These are phyloP conservation scores for Erebia ligea DNA, from an alignment of 2,888 invertebrate genomes.

Conservation along the genomic window DNA sequence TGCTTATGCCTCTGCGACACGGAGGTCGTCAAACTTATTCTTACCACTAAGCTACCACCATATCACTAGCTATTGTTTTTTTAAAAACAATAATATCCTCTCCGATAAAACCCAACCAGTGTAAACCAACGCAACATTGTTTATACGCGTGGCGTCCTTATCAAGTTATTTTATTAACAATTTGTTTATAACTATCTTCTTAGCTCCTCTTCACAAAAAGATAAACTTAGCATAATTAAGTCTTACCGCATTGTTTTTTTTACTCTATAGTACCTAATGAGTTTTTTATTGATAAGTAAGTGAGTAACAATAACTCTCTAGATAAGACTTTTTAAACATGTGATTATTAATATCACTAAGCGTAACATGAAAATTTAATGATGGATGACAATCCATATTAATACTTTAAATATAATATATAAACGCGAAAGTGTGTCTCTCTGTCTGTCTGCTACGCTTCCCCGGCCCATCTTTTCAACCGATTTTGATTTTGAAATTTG, in stretches of 20 bases:
- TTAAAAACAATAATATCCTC: not conserved
- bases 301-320: not conserved
- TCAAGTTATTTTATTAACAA: slow-evolving; percentile 15
- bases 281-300: not conserved
- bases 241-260: slow-evolving; percentile 7
- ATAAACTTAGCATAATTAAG: slow-evolving; percentile 15
- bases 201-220: not conserved
- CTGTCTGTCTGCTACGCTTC: too few relatives aligned
- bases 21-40: not conserved
- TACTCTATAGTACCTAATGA: not conserved
- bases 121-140: slow-evolving; percentile 8
- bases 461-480: too few relatives aligned
- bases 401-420: too few relatives aligned
- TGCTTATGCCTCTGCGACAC: too few relatives aligned
- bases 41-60: not conserved
- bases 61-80: not conserved
- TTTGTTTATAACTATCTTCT: slow-evolving; percentile 12
- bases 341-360: not conserved
- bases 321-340: not conserved
- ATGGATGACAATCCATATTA: not conserved
- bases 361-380: not conserved
- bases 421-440: too few relatives aligned
- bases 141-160: slow-evolving; percentile 12
- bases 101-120: not conserved
- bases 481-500: too few relatives aligned